These are phyloP conservation scores for Proteles cristata DNA, from an alignment of 2,113 vertebrate genomes.

Conservation along the genomic window DNA sequence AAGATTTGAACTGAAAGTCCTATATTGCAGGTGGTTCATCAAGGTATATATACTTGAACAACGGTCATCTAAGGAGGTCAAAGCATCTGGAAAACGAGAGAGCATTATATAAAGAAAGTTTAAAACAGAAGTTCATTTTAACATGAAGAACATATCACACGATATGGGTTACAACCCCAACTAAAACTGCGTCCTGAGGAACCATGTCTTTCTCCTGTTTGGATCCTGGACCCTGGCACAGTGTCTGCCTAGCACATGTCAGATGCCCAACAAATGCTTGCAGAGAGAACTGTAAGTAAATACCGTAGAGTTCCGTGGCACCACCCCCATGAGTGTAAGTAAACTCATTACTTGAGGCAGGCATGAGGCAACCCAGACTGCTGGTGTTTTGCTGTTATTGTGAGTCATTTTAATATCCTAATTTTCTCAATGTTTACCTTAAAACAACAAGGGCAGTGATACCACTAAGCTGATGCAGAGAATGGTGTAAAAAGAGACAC, in stretches of 20 bases:
- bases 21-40: not conserved
- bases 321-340: not conserved
- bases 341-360: not conserved
- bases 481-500: not conserved
- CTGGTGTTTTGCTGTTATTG: not conserved
- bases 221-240: not conserved
- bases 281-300: not conserved
- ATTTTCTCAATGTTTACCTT: not conserved
- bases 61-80: not conserved
- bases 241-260: not conserved
- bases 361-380: not conserved
- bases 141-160: not conserved
- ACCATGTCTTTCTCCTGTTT: not conserved
- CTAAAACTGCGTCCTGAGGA: not conserved
- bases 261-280: not conserved
- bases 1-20: not conserved
- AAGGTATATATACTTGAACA: not conserved
- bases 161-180: not conserved
- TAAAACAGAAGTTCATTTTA: not conserved
- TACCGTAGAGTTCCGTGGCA: not conserved
- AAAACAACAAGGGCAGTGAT: not conserved
- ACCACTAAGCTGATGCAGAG: not conserved
- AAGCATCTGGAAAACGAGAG: not conserved
- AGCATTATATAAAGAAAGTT: not conserved
- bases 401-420: not conserved